phyloP scores from a whole-genome alignment of 2,113 vertebrate species.

The Climacteris rufus region DNA sequence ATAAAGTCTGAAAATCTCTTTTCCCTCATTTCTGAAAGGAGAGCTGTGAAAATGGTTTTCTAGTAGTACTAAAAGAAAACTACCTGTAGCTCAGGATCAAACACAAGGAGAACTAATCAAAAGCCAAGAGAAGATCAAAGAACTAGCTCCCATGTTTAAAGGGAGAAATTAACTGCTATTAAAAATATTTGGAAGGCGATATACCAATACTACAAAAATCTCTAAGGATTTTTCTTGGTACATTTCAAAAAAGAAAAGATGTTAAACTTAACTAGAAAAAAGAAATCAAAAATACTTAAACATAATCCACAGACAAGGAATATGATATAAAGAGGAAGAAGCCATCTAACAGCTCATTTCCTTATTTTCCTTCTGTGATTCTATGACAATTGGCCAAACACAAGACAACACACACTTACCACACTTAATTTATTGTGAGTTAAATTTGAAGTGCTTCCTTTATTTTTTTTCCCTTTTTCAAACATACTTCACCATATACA shows the following conservation, averaged over 20 bases:
- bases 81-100: background rate
- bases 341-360: background rate
- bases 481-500: background rate
- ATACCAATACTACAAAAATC: background rate
- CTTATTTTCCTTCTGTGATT: background rate
- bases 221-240: background rate
- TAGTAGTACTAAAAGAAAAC: background rate
- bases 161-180: background rate
- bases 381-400: background rate
- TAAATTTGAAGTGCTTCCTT: background rate
- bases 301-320: background rate
- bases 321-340: background rate
- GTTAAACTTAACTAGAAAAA: background rate
- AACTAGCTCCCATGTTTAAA: background rate
- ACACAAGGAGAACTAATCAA: background rate
- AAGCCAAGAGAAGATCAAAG: constrained; percentile 14
- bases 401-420: background rate
- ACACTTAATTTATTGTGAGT: background rate
- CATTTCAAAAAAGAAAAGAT: background rate
- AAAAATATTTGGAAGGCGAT: constrained; percentile 1
- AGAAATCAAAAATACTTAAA: background rate
- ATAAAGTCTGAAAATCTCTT: background rate
- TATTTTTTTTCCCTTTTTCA: background rate
- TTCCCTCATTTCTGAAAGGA: background rate
- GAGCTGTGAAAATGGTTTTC: background rate